Conservation (phyloP, 2,113 vertebrate species). For the Bubo bubo region DNA sequence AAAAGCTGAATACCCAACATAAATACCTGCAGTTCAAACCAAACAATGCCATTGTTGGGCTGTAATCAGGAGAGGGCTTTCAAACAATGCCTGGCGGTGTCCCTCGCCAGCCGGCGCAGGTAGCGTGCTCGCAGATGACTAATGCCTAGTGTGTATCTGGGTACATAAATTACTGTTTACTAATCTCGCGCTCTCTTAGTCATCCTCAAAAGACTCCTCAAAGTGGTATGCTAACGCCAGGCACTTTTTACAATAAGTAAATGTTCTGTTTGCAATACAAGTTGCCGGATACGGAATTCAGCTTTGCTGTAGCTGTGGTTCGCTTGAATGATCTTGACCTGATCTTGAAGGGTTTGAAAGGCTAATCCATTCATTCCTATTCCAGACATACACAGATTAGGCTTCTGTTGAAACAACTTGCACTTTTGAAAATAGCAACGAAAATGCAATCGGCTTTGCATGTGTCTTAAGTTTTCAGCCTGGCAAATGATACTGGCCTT, state of each 20-base stretch:
- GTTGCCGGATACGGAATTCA: neutral
- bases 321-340: conserved; percentile 2
- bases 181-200: neutral
- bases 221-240: neutral
- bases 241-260: neutral
- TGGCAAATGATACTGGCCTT: neutral
- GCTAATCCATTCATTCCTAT: conserved; percentile 66
- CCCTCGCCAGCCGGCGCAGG: neutral
- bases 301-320: neutral
- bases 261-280: neutral
- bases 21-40: conserved; percentile 16
- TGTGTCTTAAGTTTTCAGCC: neutral
- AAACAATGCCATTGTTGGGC: conserved; percentile 34
- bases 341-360: conserved; percentile 48
- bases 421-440: conserved; percentile 37
- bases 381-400: conserved; percentile 59
- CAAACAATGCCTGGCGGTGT: neutral
- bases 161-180: neutral
- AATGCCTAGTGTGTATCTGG: neutral
- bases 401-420: conserved; percentile 49
- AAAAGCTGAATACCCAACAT: conserved; percentile 17
- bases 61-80: conserved; percentile 13
- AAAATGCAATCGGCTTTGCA: conserved; percentile 29
- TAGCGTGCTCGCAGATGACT: neutral
- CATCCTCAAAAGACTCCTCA: neutral